Conservation (phyloP, 2,888 invertebrate genomes). For the Agrypnus murinus region DNA sequence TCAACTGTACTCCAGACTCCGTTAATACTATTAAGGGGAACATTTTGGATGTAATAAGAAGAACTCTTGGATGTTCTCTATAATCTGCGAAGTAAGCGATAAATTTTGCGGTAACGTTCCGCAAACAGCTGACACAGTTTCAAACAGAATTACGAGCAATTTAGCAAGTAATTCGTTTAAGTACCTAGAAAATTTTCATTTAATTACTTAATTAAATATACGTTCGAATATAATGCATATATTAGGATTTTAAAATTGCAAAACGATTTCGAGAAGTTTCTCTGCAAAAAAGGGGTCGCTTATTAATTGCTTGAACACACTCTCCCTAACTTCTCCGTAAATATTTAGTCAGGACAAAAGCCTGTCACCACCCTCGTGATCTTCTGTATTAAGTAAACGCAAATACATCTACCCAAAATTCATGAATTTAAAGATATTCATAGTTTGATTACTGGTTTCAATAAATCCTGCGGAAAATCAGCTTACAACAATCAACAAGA, state of each 20-base stretch:
- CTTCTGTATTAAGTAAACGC: constrained; percentile 16
- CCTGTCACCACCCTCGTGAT: not conserved
- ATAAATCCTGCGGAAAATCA: constrained; percentile 12
- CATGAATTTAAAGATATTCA: constrained; percentile 24
- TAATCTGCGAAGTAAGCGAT: constrained; percentile 11
- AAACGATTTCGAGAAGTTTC: not conserved
- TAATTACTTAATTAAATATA: constrained; percentile 20
- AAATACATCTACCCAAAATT: constrained; percentile 2
- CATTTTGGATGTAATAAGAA: constrained; percentile 6
- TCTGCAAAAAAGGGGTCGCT: not conserved
- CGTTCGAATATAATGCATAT: no score
- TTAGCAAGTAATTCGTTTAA: constrained; percentile 32
- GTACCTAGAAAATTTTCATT: constrained; percentile 15
- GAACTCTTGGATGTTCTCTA: not conserved
- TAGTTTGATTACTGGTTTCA: constrained; percentile 3
- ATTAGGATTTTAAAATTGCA: not conserved
- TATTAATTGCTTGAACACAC: not conserved
- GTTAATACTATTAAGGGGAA: not conserved
- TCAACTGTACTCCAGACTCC: constrained; percentile 1
- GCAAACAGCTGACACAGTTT: constrained; percentile 31
- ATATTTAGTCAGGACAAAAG: constrained; percentile 1
- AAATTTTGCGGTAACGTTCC: constrained; percentile 13
- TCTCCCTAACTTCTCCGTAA: not conserved
- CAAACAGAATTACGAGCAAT: constrained; percentile 33
- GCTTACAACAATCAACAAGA: constrained; percentile 5